Evolutionary conservation across 92 coral and sea anemone genomes (phyloP).

Genomic region (Paragorgia papillata): DNA sequence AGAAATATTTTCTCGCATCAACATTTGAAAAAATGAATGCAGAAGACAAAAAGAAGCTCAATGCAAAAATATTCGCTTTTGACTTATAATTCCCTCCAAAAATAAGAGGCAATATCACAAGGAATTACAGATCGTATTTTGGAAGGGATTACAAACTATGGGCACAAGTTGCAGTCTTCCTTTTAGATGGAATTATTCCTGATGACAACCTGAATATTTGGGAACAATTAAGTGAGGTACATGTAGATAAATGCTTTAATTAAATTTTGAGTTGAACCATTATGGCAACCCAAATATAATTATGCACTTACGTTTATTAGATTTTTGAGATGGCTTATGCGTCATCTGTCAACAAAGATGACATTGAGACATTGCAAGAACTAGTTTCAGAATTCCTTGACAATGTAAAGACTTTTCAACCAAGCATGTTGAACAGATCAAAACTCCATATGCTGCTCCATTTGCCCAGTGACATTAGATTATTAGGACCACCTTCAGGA

Average conservation of each 20-base stretch:
- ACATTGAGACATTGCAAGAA: not conserved
- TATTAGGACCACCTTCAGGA: not conserved
- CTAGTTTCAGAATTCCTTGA: not conserved
- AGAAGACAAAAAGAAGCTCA: too few species aligned
- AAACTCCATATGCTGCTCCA: not conserved
- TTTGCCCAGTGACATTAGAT: not conserved
- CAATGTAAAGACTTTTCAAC: not conserved
- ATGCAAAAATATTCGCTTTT: not conserved
- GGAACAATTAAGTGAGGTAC: constrained; percentile 28
- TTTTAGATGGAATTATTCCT: constrained; percentile 8
- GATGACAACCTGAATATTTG: constrained; percentile 15
- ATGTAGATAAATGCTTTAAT: not conserved
- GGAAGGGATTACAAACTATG: constrained; percentile 22
- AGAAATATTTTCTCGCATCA: too few species aligned
- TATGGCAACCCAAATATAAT: not conserved
- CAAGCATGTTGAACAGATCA: not conserved
- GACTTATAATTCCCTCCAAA: not conserved
- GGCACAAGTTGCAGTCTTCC: too few species aligned
- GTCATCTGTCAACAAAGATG: not conserved
- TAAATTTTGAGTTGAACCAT: not conserved
- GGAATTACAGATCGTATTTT: constrained; percentile 24
- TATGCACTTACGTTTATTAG: not conserved
- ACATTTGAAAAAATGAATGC: too few species aligned
- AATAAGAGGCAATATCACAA: constrained; percentile 35
- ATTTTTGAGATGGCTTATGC: constrained; percentile 2